A percentile compares a stretch with the other conserved stretches of the same genome.
Evolutionary conservation across 2,888 invertebrate genomes (phyloP).

Genomic region (Heteromyza rotundicornis): DNA sequence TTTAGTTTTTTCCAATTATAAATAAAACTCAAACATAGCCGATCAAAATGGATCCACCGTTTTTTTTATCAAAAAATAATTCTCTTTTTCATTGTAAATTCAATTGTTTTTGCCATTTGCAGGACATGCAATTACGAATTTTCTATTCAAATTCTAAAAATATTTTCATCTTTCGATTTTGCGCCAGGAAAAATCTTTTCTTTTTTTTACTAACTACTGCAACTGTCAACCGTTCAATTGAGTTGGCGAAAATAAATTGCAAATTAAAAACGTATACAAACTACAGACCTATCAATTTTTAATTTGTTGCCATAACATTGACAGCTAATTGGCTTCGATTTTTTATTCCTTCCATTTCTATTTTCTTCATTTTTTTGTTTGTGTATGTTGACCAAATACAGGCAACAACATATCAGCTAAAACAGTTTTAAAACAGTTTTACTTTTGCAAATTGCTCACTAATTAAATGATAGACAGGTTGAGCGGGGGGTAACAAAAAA

Average conservation of each 20-base stretch:
- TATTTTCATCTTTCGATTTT: no score
- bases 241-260: conserved; percentile 13
- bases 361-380: background rate
- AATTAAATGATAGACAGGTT: conserved; percentile 22
- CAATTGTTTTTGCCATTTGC: no score
- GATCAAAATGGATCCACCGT: no score
- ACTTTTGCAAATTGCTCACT: conserved; percentile 20
- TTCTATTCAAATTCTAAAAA: no score
- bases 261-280: conserved; percentile 15
- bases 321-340: conserved; percentile 9
- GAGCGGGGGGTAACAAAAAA: conserved; percentile 1
- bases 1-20: no score
- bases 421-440: conserved; percentile 10
- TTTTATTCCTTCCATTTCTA: background rate
- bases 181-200: no score
- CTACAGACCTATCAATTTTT: conserved; percentile 19
- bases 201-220: no score
- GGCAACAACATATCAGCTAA: background rate
- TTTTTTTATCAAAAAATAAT: no score
- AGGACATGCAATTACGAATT: no score
- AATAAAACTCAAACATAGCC: no score
- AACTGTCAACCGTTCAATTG: background rate
- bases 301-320: conserved; percentile 20
- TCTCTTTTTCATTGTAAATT: no score
- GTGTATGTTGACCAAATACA: background rate